Evolutionary conservation across 1,140 invertebrate species (phyloP), one percentile per base, ranked within the genome.

Genomic region (Papilio xuthus): DNA sequence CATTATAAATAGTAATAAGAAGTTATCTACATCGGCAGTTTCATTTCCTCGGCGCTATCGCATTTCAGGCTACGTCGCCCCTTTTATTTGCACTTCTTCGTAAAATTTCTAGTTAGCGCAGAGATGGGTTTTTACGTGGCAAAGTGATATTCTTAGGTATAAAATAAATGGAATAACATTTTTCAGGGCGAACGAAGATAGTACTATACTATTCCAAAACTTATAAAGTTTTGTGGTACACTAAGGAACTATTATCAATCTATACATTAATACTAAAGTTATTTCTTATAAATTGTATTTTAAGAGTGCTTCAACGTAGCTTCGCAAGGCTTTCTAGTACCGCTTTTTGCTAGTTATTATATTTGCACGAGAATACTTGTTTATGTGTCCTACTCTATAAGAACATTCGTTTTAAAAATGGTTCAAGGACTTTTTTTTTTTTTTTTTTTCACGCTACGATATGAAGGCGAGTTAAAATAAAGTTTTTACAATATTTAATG

Each of bases 31-130:
- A 88, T 89, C 80, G 84, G 53, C 81, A 77, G 74, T 83, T 86
- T 86, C 86, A 88, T 88, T 89, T 88, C 84, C 85, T 86, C 84
- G 85, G 81, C 84, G 71, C 85, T 89, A 86, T 89, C 88, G 82
- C 79, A 80, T 86, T 85, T 86, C 87, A 90, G 87, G 72, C 78
- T 63, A 53, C 53, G 73, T 79, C 79, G 79, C 80, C 81, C 75
- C 76, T 79, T 83, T 82, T 81, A 80, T 80, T 78, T 77, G 71
- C 42, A 72, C 32, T 71, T 28, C 47, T 71, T 71, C 77, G 63
- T 56, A 73, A 80, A 71, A 53, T 23, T 76, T 76, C 74, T 47
- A 44, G 41, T 50, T 47, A 47, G 37, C 71, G 42, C 37, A 44
- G 37, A 26, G 71, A 72, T 26, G 71, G 8, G 71, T 47, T 47